A percentile compares a stretch with the other conserved stretches of the same genome.
These are phyloP conservation scores for Octodon degus DNA, from an alignment of 2,113 vertebrate species.

Conservation along the genomic window DNA sequence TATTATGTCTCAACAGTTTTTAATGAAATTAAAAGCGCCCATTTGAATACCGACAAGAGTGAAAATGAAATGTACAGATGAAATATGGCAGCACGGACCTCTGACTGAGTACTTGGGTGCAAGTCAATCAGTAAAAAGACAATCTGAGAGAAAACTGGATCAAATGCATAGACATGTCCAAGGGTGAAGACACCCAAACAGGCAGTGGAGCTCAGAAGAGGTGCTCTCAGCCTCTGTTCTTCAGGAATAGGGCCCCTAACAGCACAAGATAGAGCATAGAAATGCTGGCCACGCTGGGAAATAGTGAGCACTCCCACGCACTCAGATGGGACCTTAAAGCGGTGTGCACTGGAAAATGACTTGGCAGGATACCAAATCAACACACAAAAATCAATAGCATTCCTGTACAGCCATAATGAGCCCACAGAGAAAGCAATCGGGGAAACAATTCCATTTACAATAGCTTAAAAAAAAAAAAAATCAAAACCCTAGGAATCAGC, in stretches of 20 bases:
- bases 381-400: background rate
- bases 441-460: no score
- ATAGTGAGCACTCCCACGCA: accelerated
- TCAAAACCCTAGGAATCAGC: background rate
- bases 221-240: background rate
- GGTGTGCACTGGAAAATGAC: background rate
- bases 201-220: background rate
- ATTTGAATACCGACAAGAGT: background rate
- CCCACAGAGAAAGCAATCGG: background rate
- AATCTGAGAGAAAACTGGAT: background rate
- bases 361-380: background rate
- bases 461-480: background rate
- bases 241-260: background rate
- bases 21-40: background rate
- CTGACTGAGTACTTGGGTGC: background rate
- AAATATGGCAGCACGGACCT: accelerated
- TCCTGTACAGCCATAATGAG: background rate
- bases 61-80: background rate
- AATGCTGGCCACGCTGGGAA: background rate
- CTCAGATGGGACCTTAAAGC: background rate
- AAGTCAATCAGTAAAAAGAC: background rate
- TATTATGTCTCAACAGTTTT: background rate
- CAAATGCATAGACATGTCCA: background rate
- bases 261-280: background rate
- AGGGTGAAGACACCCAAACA: accelerated